A percentile compares a stretch with the other conserved stretches of the same genome.
Evolutionary conservation across 2,113 vertebrate species (phyloP).

Genomic region (Podarcis muralis): DNA sequence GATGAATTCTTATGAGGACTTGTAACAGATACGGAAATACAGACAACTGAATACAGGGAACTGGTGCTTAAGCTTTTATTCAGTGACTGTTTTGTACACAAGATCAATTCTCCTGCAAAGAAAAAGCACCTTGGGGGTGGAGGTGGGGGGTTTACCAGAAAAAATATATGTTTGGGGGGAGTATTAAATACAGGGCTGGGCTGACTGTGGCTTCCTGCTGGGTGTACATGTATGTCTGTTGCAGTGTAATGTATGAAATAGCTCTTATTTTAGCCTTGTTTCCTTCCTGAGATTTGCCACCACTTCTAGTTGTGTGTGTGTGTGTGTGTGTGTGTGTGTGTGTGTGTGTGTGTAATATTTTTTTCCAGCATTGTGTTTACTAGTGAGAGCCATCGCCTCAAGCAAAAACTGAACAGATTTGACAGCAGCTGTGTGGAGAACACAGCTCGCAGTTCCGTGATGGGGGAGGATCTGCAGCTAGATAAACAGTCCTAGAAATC

Average conservation of each 20-base stretch:
- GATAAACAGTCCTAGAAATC: not conserved
- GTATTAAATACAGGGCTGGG: not conserved
- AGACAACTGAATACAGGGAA: not conserved
- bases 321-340: too few relatives aligned
- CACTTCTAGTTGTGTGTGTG: not conserved
- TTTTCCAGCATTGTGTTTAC: not conserved
- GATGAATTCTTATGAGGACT: too few relatives aligned
- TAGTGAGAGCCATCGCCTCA: not conserved
- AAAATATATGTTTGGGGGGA: not conserved
- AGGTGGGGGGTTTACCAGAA: not conserved
- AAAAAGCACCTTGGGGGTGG: not conserved
- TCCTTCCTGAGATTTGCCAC: conserved; percentile 42
- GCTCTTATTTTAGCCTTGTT: not conserved
- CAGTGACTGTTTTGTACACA: not conserved
- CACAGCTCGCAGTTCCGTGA: not conserved
- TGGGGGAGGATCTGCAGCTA: fast-evolving
- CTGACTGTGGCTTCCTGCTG: not conserved
- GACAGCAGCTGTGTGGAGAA: not conserved
- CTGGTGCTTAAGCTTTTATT: not conserved
- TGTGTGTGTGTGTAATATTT: not conserved
- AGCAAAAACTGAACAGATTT: conserved; percentile 1
- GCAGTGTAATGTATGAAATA: not conserved
- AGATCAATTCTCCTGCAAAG: not conserved
- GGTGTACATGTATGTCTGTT: not conserved
- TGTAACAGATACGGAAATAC: too few relatives aligned